These are phyloP conservation scores for Cyrtodaria siliqua DNA, from an alignment of 2,888 invertebrate species.

Conservation along the genomic window DNA sequence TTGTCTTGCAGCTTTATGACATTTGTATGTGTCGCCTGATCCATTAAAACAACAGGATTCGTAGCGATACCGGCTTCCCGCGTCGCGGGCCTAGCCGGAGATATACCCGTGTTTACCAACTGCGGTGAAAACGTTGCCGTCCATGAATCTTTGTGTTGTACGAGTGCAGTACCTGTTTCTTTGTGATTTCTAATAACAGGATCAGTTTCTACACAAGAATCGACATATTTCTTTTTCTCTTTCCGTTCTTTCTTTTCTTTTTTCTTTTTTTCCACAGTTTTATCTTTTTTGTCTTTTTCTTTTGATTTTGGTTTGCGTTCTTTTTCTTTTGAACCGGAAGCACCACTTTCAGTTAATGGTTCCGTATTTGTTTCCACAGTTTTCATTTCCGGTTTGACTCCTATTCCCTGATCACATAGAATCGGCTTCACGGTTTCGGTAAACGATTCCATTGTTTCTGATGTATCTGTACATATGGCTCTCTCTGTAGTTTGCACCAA, in stretches of 20 bases:
- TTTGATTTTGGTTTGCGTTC: conserved; percentile 54
- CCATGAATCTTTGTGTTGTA: conserved; percentile 76
- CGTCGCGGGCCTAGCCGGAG: conserved; percentile 75
- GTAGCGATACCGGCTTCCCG: conserved; percentile 76
- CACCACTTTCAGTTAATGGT: conserved; percentile 26
- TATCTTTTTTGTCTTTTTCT: conserved; percentile 47
- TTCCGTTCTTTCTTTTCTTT: conserved; percentile 51
- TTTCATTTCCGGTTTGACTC: conserved; percentile 59
- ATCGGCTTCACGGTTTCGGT: conserved; percentile 66
- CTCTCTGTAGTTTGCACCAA: conserved; percentile 73
- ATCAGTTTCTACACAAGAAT: conserved; percentile 67
- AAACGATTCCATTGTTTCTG: conserved; percentile 61
- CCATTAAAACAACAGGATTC: conserved; percentile 71
- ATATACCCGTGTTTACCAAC: conserved; percentile 76
- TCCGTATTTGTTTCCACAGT: conserved; percentile 69
- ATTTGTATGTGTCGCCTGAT: conserved; percentile 79
- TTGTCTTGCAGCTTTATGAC: conserved; percentile 68
- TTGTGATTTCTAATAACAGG: conserved; percentile 67
- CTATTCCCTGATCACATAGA: conserved; percentile 65
- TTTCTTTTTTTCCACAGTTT: conserved; percentile 49
- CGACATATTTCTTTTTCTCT: conserved; percentile 59
- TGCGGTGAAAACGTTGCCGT: conserved; percentile 74
- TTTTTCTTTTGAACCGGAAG: conserved; percentile 32
- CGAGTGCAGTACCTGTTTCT: conserved; percentile 70
- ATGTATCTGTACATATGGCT: conserved; percentile 68